Evolutionary conservation across 2,888 invertebrate genomes (phyloP).

Genomic region (Drosophila mettleri): DNA sequence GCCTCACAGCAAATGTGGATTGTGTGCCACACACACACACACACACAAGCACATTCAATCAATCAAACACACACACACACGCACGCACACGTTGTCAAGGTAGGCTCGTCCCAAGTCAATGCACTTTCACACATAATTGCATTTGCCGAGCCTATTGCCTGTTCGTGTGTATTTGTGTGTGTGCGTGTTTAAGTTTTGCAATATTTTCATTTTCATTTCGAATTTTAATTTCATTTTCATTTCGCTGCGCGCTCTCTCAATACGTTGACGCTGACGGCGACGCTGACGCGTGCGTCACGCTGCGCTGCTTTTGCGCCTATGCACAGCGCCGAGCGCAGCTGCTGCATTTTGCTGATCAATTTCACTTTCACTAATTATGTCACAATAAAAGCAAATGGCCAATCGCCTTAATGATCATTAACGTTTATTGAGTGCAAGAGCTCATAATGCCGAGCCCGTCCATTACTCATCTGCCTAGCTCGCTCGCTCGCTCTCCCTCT

Average conservation of each 20-base stretch:
- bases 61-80: conserved; percentile 5
- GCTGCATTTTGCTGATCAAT: conserved; percentile 54
- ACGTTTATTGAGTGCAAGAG: conserved; percentile 22
- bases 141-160: conserved; percentile 20
- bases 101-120: conserved; percentile 64
- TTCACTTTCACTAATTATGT: conserved; percentile 83
- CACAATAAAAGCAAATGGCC: conserved; percentile 64
- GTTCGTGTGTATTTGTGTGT: conserved; percentile 39
- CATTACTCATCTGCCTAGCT: not conserved
- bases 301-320: conserved; percentile 46
- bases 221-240: conserved; percentile 78
- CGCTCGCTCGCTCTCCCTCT: too few species aligned
- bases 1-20: conserved; percentile 45
- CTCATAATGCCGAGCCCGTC: conserved; percentile 1
- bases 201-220: conserved; percentile 78
- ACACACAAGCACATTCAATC: conserved; percentile 19
- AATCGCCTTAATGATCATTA: conserved; percentile 41
- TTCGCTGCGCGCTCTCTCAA: conserved; percentile 49
- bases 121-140: conserved; percentile 54
- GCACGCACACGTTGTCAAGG: conserved; percentile 29
- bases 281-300: conserved; percentile 36
- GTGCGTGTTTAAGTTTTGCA: conserved; percentile 72
- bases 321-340: conserved; percentile 17
- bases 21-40: conserved; percentile 41
- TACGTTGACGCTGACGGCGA: not conserved